These are phyloP conservation scores for Colletes collaris DNA, from an alignment of 2,888 invertebrate species.

Conservation along the genomic window DNA sequence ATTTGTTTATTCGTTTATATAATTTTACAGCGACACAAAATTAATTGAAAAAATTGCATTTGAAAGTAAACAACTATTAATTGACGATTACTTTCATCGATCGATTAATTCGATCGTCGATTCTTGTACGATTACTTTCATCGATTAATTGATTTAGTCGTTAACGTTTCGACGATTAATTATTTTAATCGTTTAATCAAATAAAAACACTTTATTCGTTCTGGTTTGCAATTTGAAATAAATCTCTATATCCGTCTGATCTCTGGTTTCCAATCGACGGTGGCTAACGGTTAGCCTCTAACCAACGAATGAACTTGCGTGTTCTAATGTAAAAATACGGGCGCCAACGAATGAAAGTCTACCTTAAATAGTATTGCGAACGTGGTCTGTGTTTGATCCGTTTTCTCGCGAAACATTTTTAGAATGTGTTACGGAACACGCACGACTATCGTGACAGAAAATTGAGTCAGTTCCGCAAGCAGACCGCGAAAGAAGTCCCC, in stretches of 20 bases:
- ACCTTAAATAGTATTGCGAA: constrained; percentile 16
- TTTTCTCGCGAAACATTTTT: constrained; percentile 38
- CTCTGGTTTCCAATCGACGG: not conserved
- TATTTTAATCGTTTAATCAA: too few species aligned
- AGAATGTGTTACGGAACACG: constrained; percentile 53
- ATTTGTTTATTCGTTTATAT: not conserved
- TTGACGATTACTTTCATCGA: too few species aligned
- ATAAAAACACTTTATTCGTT: not conserved
- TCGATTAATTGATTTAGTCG: too few species aligned
- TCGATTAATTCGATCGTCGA: too few species aligned
- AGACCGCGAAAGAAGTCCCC: constrained; percentile 50
- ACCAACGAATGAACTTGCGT: not conserved
- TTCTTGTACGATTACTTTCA: too few species aligned
- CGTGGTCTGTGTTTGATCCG: constrained; percentile 8
- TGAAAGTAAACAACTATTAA: too few species aligned
- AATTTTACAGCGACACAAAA: too few species aligned
- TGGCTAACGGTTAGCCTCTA: too few species aligned
- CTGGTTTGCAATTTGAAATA: not conserved
- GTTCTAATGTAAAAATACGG: constrained; percentile 11
- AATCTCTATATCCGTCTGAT: not conserved
- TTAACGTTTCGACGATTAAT: too few species aligned
- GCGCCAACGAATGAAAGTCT: not conserved
- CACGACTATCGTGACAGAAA: constrained; percentile 54
- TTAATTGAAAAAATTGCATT: too few species aligned
- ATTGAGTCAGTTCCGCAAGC: constrained; percentile 63